Base-by-base conservation (phyloP, 2,113 vertebrate genomes). In the Ellobius talpinus region DNA sequence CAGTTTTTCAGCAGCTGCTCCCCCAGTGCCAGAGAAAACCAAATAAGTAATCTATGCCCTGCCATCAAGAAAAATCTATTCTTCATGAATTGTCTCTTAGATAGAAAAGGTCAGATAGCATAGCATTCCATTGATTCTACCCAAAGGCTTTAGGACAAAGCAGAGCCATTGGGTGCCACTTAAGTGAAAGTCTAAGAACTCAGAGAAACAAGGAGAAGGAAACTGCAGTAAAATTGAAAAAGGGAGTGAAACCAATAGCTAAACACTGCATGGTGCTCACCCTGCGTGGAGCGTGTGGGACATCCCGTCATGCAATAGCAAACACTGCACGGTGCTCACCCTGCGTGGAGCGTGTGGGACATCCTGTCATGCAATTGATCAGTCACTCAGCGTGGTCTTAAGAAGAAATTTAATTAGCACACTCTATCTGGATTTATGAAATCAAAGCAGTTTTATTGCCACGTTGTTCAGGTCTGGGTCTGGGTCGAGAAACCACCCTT, bases 311-410 rank as follows among this genome's bases (percentile, higher is more conserved):
- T 2, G 39, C 1, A 29, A 13, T 13, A n/a, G n/a, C n/a, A 4
- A 17, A 21, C 9, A 2, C 39, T 24, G 0, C 7, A 0, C 0
- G 21, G n/a, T 0, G 1, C 2, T 36, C 0, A 10, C 36, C 4
- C 17, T 23, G 9, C 11, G 4, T 24, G 36, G 7, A 21, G 13
- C 84, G 36, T 26, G 13, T 0, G 13, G 1, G 19, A 3, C 2
- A 45, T 0, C 23, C 39, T 61, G 5, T 2, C 1, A 1, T 2
- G 39, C 1, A 29, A 13, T 13, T 13, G 29, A 11, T 7, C 17
- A 16, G 7, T 52, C 24, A 5, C 5, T 74, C 24, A 24, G 0
- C 1, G 0, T 14, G 2, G 26, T 17, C 47, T 16, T 4, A 1
- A 33, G n/a, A 36, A 16, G 13, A 73, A 79, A 10, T 13, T 73